A percentile compares a stretch with the other conserved stretches of the same genome.
Conservation (phyloP, 2,113 vertebrate genomes). For the Bufo gargarizans region DNA sequence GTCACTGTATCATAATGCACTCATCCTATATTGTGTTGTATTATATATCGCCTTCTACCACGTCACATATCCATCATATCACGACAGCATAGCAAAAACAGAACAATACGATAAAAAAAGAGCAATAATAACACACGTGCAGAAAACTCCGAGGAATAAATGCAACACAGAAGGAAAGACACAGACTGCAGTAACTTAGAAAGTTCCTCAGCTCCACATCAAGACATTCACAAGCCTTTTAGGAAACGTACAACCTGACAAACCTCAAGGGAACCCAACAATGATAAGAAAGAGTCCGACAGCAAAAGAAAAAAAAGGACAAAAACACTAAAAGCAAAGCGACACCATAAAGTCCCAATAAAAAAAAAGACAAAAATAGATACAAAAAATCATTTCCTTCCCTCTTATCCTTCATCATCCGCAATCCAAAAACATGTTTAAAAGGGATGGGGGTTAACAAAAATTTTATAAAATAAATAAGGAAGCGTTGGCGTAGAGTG, state of each 20-base stretch:
- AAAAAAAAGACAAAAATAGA: slow-evolving; percentile 53
- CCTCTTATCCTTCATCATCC: slow-evolving; percentile 73
- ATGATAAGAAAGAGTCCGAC: slow-evolving; percentile 60
- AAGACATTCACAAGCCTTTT: slow-evolving; percentile 65
- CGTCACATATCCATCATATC: background rate
- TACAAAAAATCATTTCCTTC: slow-evolving; percentile 60
- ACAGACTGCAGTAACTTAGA: background rate
- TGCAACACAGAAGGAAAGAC: background rate
- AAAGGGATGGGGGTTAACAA: slow-evolving; percentile 68
- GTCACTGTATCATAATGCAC: no score
- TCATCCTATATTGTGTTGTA: background rate
- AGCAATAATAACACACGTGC: background rate
- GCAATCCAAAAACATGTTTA: slow-evolving; percentile 71
- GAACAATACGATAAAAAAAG: background rate
- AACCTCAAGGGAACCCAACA: slow-evolving; percentile 66
- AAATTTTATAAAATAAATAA: slow-evolving; percentile 28
- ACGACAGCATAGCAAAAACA: background rate
- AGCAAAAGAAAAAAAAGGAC: slow-evolving; percentile 71
- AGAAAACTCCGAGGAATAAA: background rate
- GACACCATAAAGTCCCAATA: slow-evolving; percentile 71
- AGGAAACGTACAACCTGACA: slow-evolving; percentile 66
- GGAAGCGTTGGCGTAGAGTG: slow-evolving; percentile 64
- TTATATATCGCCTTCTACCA: background rate
- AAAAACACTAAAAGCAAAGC: slow-evolving; percentile 71
- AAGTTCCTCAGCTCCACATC: background rate